Evolutionary conservation across 2,113 vertebrate genomes (phyloP).

Genomic region (Silurus meridionalis): DNA sequence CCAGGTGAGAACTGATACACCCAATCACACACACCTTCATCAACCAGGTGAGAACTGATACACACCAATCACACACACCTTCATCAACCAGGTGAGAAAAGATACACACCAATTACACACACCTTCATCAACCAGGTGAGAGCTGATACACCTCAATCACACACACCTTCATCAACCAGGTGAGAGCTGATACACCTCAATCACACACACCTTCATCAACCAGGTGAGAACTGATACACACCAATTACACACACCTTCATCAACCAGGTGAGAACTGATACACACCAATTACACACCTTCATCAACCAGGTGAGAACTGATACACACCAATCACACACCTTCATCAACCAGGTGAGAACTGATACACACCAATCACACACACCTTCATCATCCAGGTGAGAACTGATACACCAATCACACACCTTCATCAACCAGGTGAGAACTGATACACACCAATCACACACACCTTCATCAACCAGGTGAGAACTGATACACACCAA

Average conservation of each 20-base stretch:
- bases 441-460: neutral
- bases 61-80: neutral
- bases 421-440: neutral
- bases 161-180: neutral
- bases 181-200: neutral
- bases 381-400: neutral
- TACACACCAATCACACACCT: neutral
- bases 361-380: neutral
- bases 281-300: neutral
- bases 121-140: neutral
- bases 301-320: neutral
- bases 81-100: neutral
- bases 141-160: neutral
- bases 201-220: neutral
- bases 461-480: neutral
- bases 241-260: too few species aligned
- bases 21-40: conserved; percentile 71
- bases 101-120: neutral
- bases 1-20: neutral
- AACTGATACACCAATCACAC: neutral
- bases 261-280: conserved; percentile 81
- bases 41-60: too few species aligned
- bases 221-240: too few species aligned
- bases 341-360: neutral
- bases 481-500: neutral